Evolutionary conservation across 2,888 invertebrate species (phyloP).

Genomic region (Drosophila recens): DNA sequence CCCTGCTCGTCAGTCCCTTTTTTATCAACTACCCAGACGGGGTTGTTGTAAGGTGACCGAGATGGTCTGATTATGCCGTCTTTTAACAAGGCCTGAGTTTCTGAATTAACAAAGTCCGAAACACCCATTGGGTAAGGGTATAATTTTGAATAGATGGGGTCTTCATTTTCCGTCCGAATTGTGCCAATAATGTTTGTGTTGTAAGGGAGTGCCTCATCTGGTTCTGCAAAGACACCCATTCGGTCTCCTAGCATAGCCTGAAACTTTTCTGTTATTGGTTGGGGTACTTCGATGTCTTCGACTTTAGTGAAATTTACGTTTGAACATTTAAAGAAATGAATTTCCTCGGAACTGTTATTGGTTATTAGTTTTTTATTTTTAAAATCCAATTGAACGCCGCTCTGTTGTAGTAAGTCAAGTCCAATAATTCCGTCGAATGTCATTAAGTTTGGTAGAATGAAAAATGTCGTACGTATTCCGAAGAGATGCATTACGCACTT

Average conservation of each 20-base stretch:
- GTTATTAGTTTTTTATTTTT: conserved; percentile 7
- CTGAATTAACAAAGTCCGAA: not conserved
- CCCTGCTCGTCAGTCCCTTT: not conserved
- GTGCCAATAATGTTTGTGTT: not conserved
- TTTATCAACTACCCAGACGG: not conserved
- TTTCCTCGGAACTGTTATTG: not conserved
- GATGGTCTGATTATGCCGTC: conserved; percentile 1
- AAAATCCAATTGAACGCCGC: not conserved
- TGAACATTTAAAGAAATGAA: not conserved
- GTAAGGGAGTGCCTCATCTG: not conserved
- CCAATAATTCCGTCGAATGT: conserved; percentile 22
- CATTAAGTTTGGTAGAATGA: conserved; percentile 5
- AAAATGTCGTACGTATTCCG: not conserved
- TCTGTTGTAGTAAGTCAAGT: conserved; percentile 17
- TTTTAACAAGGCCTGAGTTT: not conserved
- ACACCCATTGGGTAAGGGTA: conserved; percentile 4
- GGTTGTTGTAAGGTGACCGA: not conserved
- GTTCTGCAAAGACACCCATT: not conserved
- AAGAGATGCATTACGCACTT: conserved; percentile 1
- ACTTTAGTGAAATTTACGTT: not conserved
- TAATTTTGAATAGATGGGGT: not conserved
- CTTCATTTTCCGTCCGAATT: not conserved
- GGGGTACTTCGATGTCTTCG: not conserved
- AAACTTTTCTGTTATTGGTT: not conserved
- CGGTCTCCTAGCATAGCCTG: not conserved